A percentile compares a stretch with the other conserved stretches of the same genome.
phyloP scores from a whole-genome alignment of 1,140 invertebrate species.

The Sinella curviseta region DNA sequence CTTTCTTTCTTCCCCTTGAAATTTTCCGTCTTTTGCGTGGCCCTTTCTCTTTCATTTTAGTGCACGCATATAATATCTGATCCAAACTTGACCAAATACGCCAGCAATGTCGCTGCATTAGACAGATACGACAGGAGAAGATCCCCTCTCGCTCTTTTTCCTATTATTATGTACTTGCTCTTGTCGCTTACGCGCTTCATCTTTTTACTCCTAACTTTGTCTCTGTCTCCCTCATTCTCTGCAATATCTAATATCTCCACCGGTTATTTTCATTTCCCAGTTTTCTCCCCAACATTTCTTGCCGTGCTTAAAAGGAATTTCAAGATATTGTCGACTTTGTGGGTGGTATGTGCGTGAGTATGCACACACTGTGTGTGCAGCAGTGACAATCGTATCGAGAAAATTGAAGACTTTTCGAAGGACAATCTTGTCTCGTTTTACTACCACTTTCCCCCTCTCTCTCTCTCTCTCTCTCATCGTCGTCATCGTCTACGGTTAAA shows the following conservation, averaged over 20 bases:
- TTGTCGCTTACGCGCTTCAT: too few relatives aligned
- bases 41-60: neutral
- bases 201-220: neutral
- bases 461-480: too few relatives aligned
- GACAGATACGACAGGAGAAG: neutral
- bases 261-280: neutral
- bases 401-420: neutral
- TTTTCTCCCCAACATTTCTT: neutral
- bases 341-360: neutral
- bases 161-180: too few relatives aligned
- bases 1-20: neutral
- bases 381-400: neutral
- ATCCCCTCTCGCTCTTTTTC: too few relatives aligned
- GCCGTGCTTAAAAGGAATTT: neutral
- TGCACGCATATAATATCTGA: neutral
- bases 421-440: neutral
- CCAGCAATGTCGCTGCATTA: too few relatives aligned
- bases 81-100: neutral
- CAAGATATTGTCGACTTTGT: neutral
- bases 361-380: neutral
- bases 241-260: neutral
- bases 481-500: too few relatives aligned
- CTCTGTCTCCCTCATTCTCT: neutral
- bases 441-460: neutral
- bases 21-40: too few relatives aligned